Evolutionary conservation across 2,113 vertebrate genomes (phyloP).

Genomic region (Callipepla squamata): DNA sequence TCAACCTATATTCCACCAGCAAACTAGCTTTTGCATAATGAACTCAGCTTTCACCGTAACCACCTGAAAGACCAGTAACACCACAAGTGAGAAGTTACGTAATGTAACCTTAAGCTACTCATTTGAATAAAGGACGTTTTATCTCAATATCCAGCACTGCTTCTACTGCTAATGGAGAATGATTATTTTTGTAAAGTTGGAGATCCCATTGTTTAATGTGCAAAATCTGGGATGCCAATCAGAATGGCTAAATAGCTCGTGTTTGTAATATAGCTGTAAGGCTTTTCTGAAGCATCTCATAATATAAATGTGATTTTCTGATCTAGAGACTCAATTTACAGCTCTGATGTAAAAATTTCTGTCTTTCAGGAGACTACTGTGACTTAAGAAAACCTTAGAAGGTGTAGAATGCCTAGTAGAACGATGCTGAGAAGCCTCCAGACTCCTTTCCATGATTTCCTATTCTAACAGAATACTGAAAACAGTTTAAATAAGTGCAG

Average conservation of each 20-base stretch:
- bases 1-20: conserved; percentile 13
- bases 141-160: neutral
- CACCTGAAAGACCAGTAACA: neutral
- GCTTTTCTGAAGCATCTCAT: neutral
- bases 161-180: neutral
- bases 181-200: neutral
- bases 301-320: conserved; percentile 15
- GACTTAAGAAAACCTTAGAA: conserved; percentile 19
- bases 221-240: conserved; percentile 12
- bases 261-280: conserved; percentile 13
- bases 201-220: neutral
- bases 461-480: neutral
- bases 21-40: conserved; percentile 10
- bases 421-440: neutral
- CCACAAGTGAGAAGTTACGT: neutral
- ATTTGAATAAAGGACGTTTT: neutral
- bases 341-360: conserved; percentile 14
- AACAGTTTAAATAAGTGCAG: neutral
- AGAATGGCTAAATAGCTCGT: neutral
- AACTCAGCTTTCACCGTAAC: neutral
- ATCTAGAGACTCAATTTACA: conserved; percentile 23
- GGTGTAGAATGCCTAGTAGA: neutral
- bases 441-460: neutral
- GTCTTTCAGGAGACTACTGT: neutral
- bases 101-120: neutral